Conservation (phyloP, 2,888 invertebrate genomes). For the Chouioia cunea region DNA sequence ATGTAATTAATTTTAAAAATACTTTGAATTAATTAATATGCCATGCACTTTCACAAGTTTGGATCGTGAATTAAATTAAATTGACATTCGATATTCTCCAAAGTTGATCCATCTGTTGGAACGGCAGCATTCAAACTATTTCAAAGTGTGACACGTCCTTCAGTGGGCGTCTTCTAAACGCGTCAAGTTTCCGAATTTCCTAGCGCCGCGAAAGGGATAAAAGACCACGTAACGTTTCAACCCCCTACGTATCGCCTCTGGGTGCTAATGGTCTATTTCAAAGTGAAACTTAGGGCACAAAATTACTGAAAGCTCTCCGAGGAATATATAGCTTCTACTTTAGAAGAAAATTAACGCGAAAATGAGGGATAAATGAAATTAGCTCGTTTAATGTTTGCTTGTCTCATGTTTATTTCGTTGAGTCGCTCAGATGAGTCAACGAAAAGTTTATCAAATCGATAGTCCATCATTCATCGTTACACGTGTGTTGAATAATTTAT, state of each 20-base stretch:
- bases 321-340: conserved; percentile 37
- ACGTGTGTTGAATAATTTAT: too few relatives aligned
- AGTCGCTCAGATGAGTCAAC: too few relatives aligned
- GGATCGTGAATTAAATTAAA: too few relatives aligned
- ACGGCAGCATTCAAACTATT: conserved; percentile 40
- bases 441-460: too few relatives aligned
- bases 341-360: conserved; percentile 8
- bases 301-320: conserved; percentile 56
- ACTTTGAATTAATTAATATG: too few relatives aligned
- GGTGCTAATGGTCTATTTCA: conserved; percentile 57
- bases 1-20: too few relatives aligned
- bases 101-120: too few relatives aligned
- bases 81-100: too few relatives aligned
- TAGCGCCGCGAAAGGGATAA: conserved; percentile 49
- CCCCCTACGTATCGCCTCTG: conserved; percentile 30
- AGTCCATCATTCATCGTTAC: too few relatives aligned
- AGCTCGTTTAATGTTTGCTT: conserved; percentile 14
- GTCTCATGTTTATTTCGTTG: too few relatives aligned
- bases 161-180: conserved; percentile 42
- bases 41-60: too few relatives aligned
- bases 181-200: conserved; percentile 64
- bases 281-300: conserved; percentile 54
- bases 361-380: conserved; percentile 20
- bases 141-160: conserved; percentile 49
- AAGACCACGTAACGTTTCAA: conserved; percentile 12